Percentiles rank a stretch among this genome's conserved stretches.
phyloP scores from a whole-genome alignment of 30 jellyfish, hydroid and myxozoan species.

The Aurelia coerulea region DNA sequence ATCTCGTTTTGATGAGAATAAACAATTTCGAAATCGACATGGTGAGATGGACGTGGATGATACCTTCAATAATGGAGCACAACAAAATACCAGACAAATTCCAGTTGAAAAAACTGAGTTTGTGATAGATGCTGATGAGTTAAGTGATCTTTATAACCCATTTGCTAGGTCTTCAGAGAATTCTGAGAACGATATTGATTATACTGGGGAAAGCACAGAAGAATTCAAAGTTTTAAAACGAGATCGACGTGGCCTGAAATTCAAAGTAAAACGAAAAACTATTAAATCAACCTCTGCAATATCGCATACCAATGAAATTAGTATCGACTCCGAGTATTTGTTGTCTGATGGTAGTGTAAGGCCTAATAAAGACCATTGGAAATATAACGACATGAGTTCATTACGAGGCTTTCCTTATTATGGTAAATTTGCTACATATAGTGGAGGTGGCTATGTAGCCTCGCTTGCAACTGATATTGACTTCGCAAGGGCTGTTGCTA shows the following conservation, averaged over 20 bases:
- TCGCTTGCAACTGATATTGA: conserved; percentile 60
- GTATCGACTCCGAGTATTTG: conserved; percentile 38
- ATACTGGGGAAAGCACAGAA: background rate
- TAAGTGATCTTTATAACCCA: background rate
- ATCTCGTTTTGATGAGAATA: too few species aligned
- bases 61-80: too few species aligned
- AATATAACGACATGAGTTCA: conserved; percentile 34
- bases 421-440: conserved; percentile 64
- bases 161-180: too few species aligned
- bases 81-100: too few species aligned
- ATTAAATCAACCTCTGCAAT: conserved; percentile 25
- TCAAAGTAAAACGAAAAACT: conserved; percentile 50
- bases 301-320: conserved; percentile 22
- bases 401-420: conserved; percentile 79
- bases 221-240: conserved; percentile 10
- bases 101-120: background rate
- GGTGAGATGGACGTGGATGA: too few species aligned
- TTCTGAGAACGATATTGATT: background rate
- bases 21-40: too few species aligned
- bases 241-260: conserved; percentile 35
- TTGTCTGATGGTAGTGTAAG: conserved; percentile 36
- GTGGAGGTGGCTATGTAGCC: conserved; percentile 91
- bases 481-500: conserved; percentile 50
- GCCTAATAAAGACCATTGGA: conserved; percentile 53
- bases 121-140: background rate